phyloP scores from a whole-genome alignment of 2,797 vertebrate species.

The Hapalemur alaotrensis region DNA sequence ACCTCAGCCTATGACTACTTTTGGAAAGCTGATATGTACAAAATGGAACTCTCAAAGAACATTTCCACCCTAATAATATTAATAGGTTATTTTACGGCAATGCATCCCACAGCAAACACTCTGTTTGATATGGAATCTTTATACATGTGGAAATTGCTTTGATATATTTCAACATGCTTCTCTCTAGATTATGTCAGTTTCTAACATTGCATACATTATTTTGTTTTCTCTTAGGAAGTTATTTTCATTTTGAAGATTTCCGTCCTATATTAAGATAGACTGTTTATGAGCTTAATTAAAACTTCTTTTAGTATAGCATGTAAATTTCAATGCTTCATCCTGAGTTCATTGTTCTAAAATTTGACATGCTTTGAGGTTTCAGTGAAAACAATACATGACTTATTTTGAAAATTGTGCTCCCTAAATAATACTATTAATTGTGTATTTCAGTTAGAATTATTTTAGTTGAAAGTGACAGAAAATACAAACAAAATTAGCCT shows the following conservation, averaged over 20 bases:
- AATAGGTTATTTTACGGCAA: not conserved
- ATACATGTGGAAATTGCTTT: constrained; percentile 21
- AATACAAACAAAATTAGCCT: constrained; percentile 2
- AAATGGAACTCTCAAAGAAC: not conserved
- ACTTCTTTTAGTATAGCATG: not conserved
- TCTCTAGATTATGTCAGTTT: constrained; percentile 16
- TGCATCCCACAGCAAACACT: not conserved
- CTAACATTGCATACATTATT: constrained; percentile 2
- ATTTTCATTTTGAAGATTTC: constrained; percentile 53
- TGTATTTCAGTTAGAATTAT: constrained; percentile 26
- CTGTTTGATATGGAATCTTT: not conserved
- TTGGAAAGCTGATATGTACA: not conserved
- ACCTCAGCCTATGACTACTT: not conserved
- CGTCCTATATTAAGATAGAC: constrained; percentile 10
- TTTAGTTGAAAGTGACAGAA: constrained; percentile 41
- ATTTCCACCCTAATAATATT: not conserved
- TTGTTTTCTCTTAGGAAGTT: constrained; percentile 14
- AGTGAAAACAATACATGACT: not conserved
- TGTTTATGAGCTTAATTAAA: constrained; percentile 32
- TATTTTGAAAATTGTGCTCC: constrained; percentile 44
- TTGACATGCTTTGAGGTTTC: constrained; percentile 34
- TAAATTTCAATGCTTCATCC: constrained; percentile 32
- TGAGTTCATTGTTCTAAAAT: constrained; percentile 28
- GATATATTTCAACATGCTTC: constrained; percentile 13
- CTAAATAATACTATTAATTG: constrained; percentile 12